Base-by-base conservation (phyloP, 2,888 invertebrate genomes). In the Calliphora vomitoria region DNA sequence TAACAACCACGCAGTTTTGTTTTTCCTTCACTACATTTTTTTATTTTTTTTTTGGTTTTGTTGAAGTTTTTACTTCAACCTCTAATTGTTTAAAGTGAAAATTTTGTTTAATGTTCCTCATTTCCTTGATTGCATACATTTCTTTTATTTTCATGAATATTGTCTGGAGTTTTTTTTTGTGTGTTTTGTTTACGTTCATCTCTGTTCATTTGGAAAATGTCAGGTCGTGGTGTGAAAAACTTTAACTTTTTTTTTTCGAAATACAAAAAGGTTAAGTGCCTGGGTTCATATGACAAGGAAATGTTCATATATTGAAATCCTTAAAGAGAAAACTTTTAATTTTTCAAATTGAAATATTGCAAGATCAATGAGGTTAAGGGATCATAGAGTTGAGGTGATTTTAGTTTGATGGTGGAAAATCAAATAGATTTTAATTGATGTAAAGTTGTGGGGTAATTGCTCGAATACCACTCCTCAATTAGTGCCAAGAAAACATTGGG, bases 1-100 rank as follows among this genome's bases (percentile, higher is more conserved):
- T 83, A 83, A 86, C 86, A 87, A 87, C 87, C 87, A 87, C 87
- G 87, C 87, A 87, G 82, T 85, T 86, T 82, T 75, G 20, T 35
- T 68, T 78, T 78, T 76, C 62, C 68, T 72, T 80, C 20, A 47
- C 38, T 50, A 35, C n/a, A 55, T 47, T 81, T 74, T 69, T 47
- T 60, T n/a, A n/a, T 60, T 31, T 53, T 66, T 13, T 62, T 69
- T 18, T 25, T 60, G 41, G 8, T 66, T n/a, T 60, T 50, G 69
- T 79, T 74, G 15, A 4, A 64, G 62, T 82, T 44, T 82, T 79
- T 78, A 64, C 31, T 64, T 66, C 68, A 68, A 50, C 72, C 82
- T 86, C 75, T 85, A 85, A 85, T 85, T 87, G 87, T 83, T 87
- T 82, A 79, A 82, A 82, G 85, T 87, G 84, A 85, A 87, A 87